Evolutionary conservation across 2,888 invertebrate genomes (phyloP).

Genomic region (Nezara viridula): DNA sequence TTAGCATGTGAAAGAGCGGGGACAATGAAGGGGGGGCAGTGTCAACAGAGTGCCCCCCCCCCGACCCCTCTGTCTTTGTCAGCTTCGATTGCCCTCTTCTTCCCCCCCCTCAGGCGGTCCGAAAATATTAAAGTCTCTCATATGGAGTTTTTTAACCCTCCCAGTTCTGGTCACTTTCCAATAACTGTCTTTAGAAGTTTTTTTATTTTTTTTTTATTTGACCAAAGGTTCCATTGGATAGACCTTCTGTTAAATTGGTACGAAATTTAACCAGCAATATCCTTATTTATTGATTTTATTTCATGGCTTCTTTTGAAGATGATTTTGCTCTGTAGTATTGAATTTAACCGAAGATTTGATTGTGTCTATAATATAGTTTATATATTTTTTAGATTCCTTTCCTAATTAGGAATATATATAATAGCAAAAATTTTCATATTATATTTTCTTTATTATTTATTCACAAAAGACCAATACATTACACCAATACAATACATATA

Average conservation of each 20-base stretch:
- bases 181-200: not conserved
- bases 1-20: conserved; percentile 56
- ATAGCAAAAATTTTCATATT: too few species aligned
- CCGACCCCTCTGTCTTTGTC: not conserved
- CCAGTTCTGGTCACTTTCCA: not conserved
- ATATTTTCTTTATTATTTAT: too few species aligned
- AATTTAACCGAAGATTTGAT: too few species aligned
- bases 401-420: too few species aligned
- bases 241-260: not conserved
- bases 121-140: conserved; percentile 40
- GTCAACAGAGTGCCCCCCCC: conserved; percentile 39
- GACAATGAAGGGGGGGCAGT: conserved; percentile 44
- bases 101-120: not conserved
- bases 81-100: not conserved
- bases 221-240: not conserved
- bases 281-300: too few species aligned
- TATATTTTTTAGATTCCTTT: too few species aligned
- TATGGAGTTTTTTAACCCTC: conserved; percentile 2
- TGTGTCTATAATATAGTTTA: too few species aligned
- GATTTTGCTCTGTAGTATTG: too few species aligned
- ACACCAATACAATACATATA: too few species aligned
- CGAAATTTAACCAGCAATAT: not conserved
- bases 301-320: too few species aligned
- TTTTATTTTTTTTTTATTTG: not conserved
- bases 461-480: too few species aligned